These are phyloP conservation scores for Hyla sarda DNA, from an alignment of 2,113 vertebrate species.

Conservation along the genomic window DNA sequence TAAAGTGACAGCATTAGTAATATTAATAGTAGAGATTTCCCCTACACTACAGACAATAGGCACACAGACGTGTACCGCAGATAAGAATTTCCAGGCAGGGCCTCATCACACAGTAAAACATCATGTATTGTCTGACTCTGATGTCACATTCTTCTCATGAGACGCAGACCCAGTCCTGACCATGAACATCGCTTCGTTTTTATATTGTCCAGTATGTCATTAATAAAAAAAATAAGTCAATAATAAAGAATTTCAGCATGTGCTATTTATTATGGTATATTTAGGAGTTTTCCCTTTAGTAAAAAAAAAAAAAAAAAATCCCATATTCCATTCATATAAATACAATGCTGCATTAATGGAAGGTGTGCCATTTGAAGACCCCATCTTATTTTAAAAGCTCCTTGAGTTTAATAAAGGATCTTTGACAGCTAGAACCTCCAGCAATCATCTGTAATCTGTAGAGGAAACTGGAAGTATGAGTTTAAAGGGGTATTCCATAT, in stretches of 20 bases:
- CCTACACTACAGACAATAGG: conserved; percentile 39
- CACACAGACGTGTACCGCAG: conserved; percentile 44
- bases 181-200: not conserved
- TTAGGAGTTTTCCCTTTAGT: not conserved
- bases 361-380: not conserved
- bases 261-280: not conserved
- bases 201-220: no score
- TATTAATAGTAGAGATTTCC: conserved; percentile 36
- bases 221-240: no score
- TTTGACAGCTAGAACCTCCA: no score
- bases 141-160: not conserved
- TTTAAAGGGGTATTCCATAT: no score
- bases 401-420: no score
- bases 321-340: not conserved
- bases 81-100: conserved; percentile 48
- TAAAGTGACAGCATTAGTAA: conserved; percentile 56
- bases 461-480: no score
- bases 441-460: no score
- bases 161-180: not conserved
- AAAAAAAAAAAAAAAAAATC: not conserved
- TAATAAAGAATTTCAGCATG: not conserved
- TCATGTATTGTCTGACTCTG: not conserved
- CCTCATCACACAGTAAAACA: not conserved
- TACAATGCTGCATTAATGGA: not conserved
- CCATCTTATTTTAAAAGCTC: no score